Conservation (phyloP, 92 coral and sea anemone genomes). For the Bergia puertoricense region DNA sequence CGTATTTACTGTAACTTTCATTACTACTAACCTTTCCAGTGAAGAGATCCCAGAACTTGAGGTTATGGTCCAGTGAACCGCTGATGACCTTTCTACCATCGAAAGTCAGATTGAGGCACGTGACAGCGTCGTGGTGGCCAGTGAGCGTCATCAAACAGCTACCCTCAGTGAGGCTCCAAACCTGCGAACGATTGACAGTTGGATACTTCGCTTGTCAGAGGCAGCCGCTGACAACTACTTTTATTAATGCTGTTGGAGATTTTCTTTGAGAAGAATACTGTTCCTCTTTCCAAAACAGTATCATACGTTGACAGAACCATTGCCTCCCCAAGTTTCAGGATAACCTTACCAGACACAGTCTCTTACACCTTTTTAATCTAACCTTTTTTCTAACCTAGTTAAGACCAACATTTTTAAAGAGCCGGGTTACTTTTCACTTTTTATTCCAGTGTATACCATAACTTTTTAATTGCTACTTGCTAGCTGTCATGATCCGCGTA, state of each 20-base stretch:
- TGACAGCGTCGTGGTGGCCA: conserved; percentile 99
- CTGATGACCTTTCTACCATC: conserved; percentile 98
- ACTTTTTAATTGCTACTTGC: background rate
- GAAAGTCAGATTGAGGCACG: conserved; percentile 92
- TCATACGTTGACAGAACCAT: too few relatives aligned
- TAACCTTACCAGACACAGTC: too few relatives aligned
- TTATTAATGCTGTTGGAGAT: background rate
- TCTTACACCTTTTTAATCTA: too few relatives aligned
- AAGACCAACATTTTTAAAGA: too few relatives aligned
- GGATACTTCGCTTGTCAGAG: background rate
- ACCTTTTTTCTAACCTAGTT: too few relatives aligned
- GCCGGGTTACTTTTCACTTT: too few relatives aligned
- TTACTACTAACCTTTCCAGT: conserved; percentile 81
- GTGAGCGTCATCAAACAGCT: conserved; percentile 93
- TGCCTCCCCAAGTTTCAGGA: too few relatives aligned
- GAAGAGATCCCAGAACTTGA: conserved; percentile 97
- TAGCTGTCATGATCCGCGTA: background rate
- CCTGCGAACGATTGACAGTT: conserved; percentile 52
- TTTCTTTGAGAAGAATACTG: background rate
- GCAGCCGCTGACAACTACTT: background rate
- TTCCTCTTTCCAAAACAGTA: too few relatives aligned
- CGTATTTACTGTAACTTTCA: too few relatives aligned
- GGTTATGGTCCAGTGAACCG: conserved; percentile 96
- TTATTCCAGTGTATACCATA: too few relatives aligned
- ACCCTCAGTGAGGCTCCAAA: conserved; percentile 92